Evolutionary conservation across 2,797 vertebrate species (phyloP), one percentile per base, ranked within the genome.

Genomic region (Hippocampus kuda): DNA sequence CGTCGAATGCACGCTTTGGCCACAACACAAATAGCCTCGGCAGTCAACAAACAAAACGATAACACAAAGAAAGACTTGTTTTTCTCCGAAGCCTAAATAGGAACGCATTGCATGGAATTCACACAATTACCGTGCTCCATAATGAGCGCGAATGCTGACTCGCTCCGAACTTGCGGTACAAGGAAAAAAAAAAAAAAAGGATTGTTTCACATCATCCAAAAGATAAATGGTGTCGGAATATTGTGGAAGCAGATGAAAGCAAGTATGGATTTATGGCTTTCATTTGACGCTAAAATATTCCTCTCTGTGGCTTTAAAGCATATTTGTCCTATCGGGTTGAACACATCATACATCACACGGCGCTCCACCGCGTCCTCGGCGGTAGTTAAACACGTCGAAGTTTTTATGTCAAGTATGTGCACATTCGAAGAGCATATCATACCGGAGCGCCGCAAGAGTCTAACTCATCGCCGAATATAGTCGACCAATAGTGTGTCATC

Each of bases 251-350:
- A 24, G 22, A 54, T 54, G 53, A 54, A 54, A 54, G 57, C 57
- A 20, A 20, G 59, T 18, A 20, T 51, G 16, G 65, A 85, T 70
- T 81, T 83, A 81, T 75, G 63, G 68, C 70, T 84, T 80, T 83
- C 78, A 81, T 81, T 83, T 79, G 68, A 68, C 41, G 7, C 7
- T 26, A 16, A 65, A 26, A 48, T 46, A 16, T 73, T 61, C 70
- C 42, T 34, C 59, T 34, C 16, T 54, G 22, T 54, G 53, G 53
- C 44, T 4, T 70, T 59, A 74, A 78, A 72, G 75, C 65, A 59
- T 48, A 72, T 34, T 59, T 54, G 34, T 74, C 68, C 72, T 61
- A 54, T 51, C 41, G 66, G 73, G 65, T 62, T 4, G 41, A 63
- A 65, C 26, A 34, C 65, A 60, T 38, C 22, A 66, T n/a, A 66